Evolutionary conservation across 2,888 invertebrate genomes (phyloP).

Genomic region (Panopea generosa): DNA sequence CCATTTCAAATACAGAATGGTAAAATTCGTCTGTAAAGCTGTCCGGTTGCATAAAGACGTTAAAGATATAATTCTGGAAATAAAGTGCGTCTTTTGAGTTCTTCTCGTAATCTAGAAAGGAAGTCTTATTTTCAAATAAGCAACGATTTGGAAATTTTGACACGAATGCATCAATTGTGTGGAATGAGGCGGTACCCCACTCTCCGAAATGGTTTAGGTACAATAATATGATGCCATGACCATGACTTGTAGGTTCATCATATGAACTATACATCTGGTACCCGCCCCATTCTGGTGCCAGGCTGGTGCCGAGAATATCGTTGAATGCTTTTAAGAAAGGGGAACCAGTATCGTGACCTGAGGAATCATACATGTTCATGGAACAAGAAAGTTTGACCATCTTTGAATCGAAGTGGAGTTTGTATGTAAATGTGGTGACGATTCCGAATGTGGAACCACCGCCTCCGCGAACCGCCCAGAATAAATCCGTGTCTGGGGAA

Average conservation of each 20-base stretch:
- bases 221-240: constrained; percentile 22
- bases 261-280: constrained; percentile 31
- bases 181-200: constrained; percentile 46
- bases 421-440: constrained; percentile 55
- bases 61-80: constrained; percentile 39
- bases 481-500: constrained; percentile 47
- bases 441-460: constrained; percentile 66
- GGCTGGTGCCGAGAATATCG: constrained; percentile 24
- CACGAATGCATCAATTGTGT: constrained; percentile 31
- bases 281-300: constrained; percentile 59
- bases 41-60: constrained; percentile 45
- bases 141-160: constrained; percentile 12
- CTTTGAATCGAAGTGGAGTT: constrained; percentile 47
- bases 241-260: not conserved
- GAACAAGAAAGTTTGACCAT: constrained; percentile 39
- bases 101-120: constrained; percentile 58
- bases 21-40: constrained; percentile 47
- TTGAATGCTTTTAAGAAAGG: constrained; percentile 29
- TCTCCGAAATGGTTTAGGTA: constrained; percentile 48
- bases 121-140: constrained; percentile 28
- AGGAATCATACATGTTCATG: constrained; percentile 16
- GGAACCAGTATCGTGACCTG: constrained; percentile 1
- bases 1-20: constrained; percentile 21
- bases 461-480: constrained; percentile 70
- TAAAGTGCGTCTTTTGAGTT: constrained; percentile 24